Evolutionary conservation across 2,888 invertebrate genomes (phyloP).

Genomic region (Drosophila recens): DNA sequence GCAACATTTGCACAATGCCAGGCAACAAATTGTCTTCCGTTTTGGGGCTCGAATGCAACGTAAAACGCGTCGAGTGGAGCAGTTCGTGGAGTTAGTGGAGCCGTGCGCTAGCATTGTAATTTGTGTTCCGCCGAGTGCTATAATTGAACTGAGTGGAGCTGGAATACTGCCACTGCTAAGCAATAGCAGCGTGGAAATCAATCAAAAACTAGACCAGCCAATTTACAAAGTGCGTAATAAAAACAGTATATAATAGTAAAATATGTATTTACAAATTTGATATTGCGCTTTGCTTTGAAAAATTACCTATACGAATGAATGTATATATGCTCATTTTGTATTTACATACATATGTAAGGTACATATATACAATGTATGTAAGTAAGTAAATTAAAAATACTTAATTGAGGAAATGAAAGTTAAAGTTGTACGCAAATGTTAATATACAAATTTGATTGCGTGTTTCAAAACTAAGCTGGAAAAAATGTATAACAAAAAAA

Average conservation of each 20-base stretch:
- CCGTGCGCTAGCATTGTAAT: slow-evolving; percentile 52
- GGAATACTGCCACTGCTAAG: slow-evolving; percentile 42
- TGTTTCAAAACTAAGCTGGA: slow-evolving; percentile 59
- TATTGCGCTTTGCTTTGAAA: slow-evolving; percentile 19
- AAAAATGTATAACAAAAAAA: slow-evolving; percentile 65
- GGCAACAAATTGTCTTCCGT: neutral
- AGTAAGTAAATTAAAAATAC: slow-evolving; percentile 31
- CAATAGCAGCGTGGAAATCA: slow-evolving; percentile 48
- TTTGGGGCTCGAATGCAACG: slow-evolving; percentile 71
- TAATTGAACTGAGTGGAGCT: slow-evolving; percentile 56
- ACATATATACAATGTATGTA: slow-evolving; percentile 18
- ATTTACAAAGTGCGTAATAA: slow-evolving; percentile 65
- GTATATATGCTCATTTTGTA: neutral
- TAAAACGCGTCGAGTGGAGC: slow-evolving; percentile 44
- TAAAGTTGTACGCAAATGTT: slow-evolving; percentile 29
- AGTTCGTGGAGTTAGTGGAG: slow-evolving; percentile 62
- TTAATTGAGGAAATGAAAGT: slow-evolving; percentile 70
- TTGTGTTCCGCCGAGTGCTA: slow-evolving; percentile 59
- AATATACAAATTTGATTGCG: slow-evolving; percentile 61
- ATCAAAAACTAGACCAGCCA: slow-evolving; percentile 42
- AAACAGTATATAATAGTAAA: neutral
- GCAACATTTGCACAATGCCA: slow-evolving; percentile 41
- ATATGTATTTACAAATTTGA: neutral
- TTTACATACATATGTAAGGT: slow-evolving; percentile 1
- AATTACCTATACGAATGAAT: slow-evolving; percentile 22